Base-by-base conservation (phyloP, 1,140 invertebrate species). In the Hylaeus volcanicus region DNA sequence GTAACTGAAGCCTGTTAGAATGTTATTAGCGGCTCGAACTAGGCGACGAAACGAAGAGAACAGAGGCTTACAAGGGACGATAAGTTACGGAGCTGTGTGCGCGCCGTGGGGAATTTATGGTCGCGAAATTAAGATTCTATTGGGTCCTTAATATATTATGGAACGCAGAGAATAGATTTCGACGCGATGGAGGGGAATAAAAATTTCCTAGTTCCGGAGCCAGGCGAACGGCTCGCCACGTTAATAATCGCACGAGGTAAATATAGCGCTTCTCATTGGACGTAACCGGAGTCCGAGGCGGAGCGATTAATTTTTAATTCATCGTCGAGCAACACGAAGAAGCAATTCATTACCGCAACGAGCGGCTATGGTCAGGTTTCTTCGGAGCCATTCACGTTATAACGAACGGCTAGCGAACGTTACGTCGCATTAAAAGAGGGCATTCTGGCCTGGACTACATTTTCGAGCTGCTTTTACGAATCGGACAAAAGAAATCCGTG, bases 111-210 rank as follows among this genome's bases (percentile, higher is more conserved):
- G 61, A 77, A 77, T 77, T 77, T 77, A 77, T 45, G 66, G 4
- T 3, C 26, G 45, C 2, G 66, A 61, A 78, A 78, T 78, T 78
- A 78, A 78, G 68, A 78, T 72, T 78, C 75, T 72, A 78, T 78
- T 78, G 45, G 68, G 2, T 2, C 51, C 11, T 45, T 60, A 9
- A 72, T 72, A 71, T 61, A 78, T 72, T 45, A 26, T 15, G 11
- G 1, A 14, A 2, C 45, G 66, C 26, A 26, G 61, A 41, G 66
- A 76, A 76, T 69, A 65, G 66, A 56, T 58, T 60, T 69, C 43
- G 39, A 9, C 64, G 0, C 9, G 15, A 26, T 26, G 9, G 70
- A 12, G 11, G 6, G 43, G 53, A 48, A 69, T 45, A 48, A 76
- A 69, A 76, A 56, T 76, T 48, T 45, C 26, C 14, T 0, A 9